A percentile compares a stretch with the other conserved stretches of the same genome.
These are phyloP conservation scores for Spilosoma lubricipeda DNA, from an alignment of 2,888 invertebrate genomes.

Conservation along the genomic window DNA sequence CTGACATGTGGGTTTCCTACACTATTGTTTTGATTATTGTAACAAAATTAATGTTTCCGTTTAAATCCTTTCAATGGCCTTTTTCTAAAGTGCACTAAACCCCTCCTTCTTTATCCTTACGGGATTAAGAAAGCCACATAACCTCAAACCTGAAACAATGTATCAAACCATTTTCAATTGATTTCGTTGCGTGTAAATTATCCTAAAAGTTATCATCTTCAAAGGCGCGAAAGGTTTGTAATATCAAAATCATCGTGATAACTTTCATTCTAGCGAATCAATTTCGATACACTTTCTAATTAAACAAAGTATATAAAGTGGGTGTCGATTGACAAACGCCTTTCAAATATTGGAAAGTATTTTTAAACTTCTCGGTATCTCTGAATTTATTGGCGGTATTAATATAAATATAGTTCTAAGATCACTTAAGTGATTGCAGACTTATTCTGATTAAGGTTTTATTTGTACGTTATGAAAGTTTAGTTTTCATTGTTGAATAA, in stretches of 20 bases:
- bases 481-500: neutral
- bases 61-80: too few species aligned
- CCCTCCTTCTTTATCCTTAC: too few species aligned
- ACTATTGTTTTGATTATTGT: too few species aligned
- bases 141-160: neutral
- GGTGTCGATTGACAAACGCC: conserved; percentile 27
- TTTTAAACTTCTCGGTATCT: neutral
- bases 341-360: neutral
- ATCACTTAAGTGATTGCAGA: neutral
- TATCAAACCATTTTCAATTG: neutral
- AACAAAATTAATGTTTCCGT: too few species aligned
- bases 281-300: conserved; percentile 30
- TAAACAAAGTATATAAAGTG: conserved; percentile 24
- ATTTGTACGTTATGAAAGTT: neutral
- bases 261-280: neutral
- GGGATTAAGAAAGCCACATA: neutral
- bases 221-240: neutral
- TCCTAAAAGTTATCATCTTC: conserved; percentile 2
- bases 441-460: neutral
- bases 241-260: conserved; percentile 1
- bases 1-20: too few species aligned
- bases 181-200: neutral
- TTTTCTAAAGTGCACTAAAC: too few species aligned
- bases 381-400: neutral
- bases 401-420: neutral